Conservation (phyloP, 2,888 invertebrate species). For the Acanthosepion pharaonis region DNA sequence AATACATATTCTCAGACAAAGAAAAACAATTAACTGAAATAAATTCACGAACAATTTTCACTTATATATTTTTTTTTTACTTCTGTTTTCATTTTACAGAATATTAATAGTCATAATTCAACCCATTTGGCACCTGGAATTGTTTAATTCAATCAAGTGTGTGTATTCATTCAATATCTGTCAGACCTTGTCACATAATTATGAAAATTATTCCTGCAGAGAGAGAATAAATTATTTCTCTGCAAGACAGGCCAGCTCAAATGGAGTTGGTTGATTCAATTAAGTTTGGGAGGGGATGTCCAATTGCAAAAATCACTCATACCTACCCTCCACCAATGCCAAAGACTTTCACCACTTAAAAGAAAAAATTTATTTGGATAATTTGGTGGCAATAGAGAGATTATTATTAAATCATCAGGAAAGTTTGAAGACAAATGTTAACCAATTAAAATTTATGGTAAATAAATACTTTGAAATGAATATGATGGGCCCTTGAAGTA, state of each 20-base stretch:
- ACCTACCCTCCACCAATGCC: neutral
- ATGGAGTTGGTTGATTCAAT: neutral
- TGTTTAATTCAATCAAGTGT: constrained; percentile 33
- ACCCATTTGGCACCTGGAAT: constrained; percentile 12
- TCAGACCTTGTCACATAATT: constrained; percentile 33
- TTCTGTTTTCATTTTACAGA: neutral
- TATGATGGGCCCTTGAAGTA: neutral
- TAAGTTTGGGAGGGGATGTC: neutral
- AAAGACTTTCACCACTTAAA: neutral
- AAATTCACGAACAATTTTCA: neutral
- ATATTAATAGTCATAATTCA: constrained; percentile 33
- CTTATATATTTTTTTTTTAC: neutral
- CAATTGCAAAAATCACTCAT: constrained; percentile 6
- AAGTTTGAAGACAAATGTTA: neutral
- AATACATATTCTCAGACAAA: neutral
- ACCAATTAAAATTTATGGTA: neutral
- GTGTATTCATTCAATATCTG: constrained; percentile 33
- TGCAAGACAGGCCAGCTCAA: neutral
- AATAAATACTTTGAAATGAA: neutral
- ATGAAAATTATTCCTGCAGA: constrained; percentile 33
- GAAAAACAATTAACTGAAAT: constrained; percentile 8
- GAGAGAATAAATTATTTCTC: neutral
- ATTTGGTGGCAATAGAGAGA: neutral
- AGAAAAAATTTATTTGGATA: neutral
- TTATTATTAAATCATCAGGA: neutral